Conservation (phyloP, 2,113 vertebrate species). For the Probosciger aterrimus region DNA sequence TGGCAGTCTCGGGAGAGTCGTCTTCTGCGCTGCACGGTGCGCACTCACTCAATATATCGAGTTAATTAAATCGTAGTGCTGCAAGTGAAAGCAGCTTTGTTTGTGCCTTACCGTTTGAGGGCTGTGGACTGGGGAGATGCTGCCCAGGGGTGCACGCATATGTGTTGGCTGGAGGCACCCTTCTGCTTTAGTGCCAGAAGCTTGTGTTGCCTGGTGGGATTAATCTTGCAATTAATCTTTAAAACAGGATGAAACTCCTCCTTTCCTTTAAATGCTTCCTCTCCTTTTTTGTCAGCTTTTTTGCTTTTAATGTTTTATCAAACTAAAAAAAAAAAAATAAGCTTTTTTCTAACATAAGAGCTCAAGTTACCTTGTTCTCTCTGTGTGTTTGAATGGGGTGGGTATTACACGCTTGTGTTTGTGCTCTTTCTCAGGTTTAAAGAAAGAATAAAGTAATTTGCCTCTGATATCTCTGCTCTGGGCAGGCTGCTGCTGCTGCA, state of each 20-base stretch:
- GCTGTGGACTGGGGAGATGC: background rate
- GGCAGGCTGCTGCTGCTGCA: background rate
- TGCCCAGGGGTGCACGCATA: accelerated
- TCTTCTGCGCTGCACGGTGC: background rate
- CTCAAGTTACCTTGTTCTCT: background rate
- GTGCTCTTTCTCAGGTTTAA: background rate
- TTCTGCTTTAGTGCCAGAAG: background rate
- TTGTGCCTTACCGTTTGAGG: background rate
- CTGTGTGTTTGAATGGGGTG: background rate
- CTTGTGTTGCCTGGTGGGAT: background rate
- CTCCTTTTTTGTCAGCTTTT: background rate
- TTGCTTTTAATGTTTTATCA: background rate
- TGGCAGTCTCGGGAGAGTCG: background rate
- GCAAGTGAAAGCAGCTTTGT: background rate
- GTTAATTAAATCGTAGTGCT: background rate
- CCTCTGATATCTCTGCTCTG: background rate
- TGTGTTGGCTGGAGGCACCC: background rate
- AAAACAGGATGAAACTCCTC: background rate
- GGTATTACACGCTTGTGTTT: background rate
- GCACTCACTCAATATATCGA: accelerated
- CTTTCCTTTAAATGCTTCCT: background rate
- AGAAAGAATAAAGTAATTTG: background rate
- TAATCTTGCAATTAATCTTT: background rate
- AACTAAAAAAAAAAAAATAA: background rate
- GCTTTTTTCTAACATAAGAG: background rate